Percentiles rank a stretch among this genome's conserved stretches.
Evolutionary conservation across 2,797 vertebrate species (phyloP).

Genomic region (Toxotes lorentzi): DNA sequence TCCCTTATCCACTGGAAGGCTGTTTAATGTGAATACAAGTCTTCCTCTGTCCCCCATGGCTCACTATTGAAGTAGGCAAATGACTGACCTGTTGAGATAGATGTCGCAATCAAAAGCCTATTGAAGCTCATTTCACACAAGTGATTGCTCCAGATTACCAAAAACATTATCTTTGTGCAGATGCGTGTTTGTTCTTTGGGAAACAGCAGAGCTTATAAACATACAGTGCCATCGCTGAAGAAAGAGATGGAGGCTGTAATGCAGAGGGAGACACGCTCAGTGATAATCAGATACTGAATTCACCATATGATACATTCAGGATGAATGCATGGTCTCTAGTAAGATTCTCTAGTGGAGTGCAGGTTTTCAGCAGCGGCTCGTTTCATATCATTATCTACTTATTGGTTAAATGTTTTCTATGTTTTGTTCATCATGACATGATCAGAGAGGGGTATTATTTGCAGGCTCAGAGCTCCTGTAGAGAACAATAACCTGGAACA

Average conservation of each 20-base stretch:
- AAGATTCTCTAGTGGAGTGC: slow-evolving; percentile 10
- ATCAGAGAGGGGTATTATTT: slow-evolving; percentile 11
- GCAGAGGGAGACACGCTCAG: background rate
- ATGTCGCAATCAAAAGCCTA: slow-evolving; percentile 47
- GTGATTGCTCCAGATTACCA: slow-evolving; percentile 42
- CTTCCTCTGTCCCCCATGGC: background rate
- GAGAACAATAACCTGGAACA: background rate
- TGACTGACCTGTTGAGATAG: slow-evolving; percentile 41
- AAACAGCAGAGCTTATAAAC: slow-evolving; percentile 26
- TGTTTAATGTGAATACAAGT: slow-evolving; percentile 26
- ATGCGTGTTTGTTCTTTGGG: slow-evolving; percentile 31
- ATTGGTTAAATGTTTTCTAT: slow-evolving; percentile 12
- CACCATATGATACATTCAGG: background rate
- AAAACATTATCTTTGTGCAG: slow-evolving; percentile 45
- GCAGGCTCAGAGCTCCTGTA: background rate
- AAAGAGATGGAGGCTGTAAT: background rate
- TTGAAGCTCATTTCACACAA: slow-evolving; percentile 44
- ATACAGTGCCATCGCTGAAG: background rate
- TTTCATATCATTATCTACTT: slow-evolving; percentile 9
- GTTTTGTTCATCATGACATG: slow-evolving; percentile 9
- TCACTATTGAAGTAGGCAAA: slow-evolving; percentile 26
- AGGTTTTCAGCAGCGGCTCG: slow-evolving; percentile 4
- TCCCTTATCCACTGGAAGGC: background rate
- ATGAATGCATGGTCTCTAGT: background rate
- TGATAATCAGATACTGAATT: background rate